Percentiles rank a stretch among this genome's conserved stretches.
Evolutionary conservation across 2,888 invertebrate genomes (phyloP).

Genomic region (Phorcus lineatus): DNA sequence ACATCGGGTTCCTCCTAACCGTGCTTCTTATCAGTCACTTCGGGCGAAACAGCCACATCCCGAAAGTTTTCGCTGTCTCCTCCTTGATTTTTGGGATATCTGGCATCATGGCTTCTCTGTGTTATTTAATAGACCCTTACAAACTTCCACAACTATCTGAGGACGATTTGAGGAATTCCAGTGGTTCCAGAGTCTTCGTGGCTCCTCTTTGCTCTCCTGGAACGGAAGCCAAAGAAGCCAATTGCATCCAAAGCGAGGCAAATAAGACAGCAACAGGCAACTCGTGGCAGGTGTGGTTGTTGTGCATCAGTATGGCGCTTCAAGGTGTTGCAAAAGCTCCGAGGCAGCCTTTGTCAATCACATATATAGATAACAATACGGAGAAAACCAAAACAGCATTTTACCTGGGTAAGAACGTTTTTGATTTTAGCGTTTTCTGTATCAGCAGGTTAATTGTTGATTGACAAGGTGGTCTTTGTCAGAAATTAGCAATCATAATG

Average conservation of each 20-base stretch:
- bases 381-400: constrained; percentile 49
- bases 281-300: constrained; percentile 20
- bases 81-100: constrained; percentile 22
- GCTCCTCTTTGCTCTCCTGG: neutral
- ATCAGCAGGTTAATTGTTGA: too few species aligned
- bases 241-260: neutral
- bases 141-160: neutral
- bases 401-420: constrained; percentile 48
- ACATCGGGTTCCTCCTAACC: constrained; percentile 55
- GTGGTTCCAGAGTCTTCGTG: neutral
- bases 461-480: too few species aligned
- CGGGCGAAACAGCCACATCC: constrained; percentile 30
- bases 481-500: too few species aligned
- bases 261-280: neutral
- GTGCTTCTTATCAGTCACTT: constrained; percentile 57
- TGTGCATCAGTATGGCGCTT: constrained; percentile 39
- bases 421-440: too few species aligned
- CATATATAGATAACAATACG: constrained; percentile 52
- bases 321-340: constrained; percentile 61
- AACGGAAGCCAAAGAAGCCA: neutral
- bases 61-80: neutral
- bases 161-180: neutral
- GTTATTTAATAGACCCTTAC: constrained; percentile 22
- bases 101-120: neutral
- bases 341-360: constrained; percentile 44